A percentile compares a stretch with the other conserved stretches of the same genome.
These are phyloP conservation scores for Trachemys scripta DNA, from an alignment of 2,113 vertebrate species.

Conservation along the genomic window DNA sequence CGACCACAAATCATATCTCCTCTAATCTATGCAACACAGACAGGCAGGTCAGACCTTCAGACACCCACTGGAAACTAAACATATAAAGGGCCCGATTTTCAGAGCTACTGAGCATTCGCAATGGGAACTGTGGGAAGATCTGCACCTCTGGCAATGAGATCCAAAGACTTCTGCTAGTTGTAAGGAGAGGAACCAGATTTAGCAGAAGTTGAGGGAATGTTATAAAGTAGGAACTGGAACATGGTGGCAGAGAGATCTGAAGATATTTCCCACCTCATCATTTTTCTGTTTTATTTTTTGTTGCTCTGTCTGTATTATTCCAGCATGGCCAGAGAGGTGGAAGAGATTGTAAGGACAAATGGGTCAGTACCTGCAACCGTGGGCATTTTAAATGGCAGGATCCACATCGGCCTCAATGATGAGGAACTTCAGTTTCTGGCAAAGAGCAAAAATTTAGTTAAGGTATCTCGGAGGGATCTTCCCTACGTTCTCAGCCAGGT, in stretches of 20 bases:
- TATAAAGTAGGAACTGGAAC: background rate
- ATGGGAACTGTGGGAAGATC: background rate
- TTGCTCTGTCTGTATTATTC: slow-evolving; percentile 20
- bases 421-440: slow-evolving; percentile 86
- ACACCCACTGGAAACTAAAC: background rate
- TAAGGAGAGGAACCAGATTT: background rate
- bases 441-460: slow-evolving; percentile 77
- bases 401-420: slow-evolving; percentile 85
- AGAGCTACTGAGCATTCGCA: background rate
- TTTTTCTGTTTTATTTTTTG: slow-evolving; percentile 6
- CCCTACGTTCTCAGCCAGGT: slow-evolving; percentile 89
- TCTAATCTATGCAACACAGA: background rate
- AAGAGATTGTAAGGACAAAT: slow-evolving; percentile 84
- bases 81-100: background rate
- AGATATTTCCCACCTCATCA: background rate
- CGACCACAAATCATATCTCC: background rate
- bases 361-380: slow-evolving; percentile 89
- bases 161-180: background rate
- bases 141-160: background rate
- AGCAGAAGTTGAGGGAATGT: background rate
- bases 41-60: background rate
- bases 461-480: slow-evolving; percentile 90
- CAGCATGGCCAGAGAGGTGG: slow-evolving; percentile 89
- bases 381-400: slow-evolving; percentile 83
- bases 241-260: background rate